phyloP scores from a whole-genome alignment of 2,797 vertebrate genomes.

The Myotis myotis region DNA sequence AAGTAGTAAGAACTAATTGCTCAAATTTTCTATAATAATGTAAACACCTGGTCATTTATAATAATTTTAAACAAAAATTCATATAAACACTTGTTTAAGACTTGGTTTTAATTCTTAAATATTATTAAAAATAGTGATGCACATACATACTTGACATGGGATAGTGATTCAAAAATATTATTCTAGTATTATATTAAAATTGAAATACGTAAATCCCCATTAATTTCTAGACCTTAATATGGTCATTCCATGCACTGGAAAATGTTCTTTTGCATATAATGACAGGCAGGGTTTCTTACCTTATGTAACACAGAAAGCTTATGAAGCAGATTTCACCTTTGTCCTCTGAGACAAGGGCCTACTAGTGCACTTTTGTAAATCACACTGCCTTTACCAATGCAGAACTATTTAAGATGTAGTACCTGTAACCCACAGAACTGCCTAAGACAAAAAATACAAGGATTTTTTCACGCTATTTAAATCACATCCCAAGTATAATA shows the following conservation, averaged over 20 bases:
- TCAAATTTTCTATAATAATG: background rate
- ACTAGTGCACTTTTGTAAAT: background rate
- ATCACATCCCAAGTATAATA: background rate
- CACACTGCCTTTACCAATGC: background rate
- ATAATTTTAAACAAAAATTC: conserved; percentile 16
- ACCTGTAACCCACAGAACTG: background rate
- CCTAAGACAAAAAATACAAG: background rate
- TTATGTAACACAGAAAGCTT: background rate
- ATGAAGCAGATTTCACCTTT: background rate
- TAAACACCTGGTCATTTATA: background rate
- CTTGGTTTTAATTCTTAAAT: conserved; percentile 20
- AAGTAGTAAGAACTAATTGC: background rate
- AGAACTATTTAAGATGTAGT: background rate
- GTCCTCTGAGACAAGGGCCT: background rate
- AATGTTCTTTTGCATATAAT: background rate
- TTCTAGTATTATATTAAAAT: background rate
- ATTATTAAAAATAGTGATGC: background rate
- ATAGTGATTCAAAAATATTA: background rate
- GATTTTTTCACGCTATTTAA: background rate
- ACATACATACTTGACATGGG: background rate
- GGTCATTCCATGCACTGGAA: background rate
- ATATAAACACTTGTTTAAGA: background rate
- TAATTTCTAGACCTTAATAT: background rate
- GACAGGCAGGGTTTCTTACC: background rate
- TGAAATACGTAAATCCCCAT: background rate